Base-by-base conservation (phyloP, 2,888 invertebrate genomes). In the Micropterix aruncella region DNA sequence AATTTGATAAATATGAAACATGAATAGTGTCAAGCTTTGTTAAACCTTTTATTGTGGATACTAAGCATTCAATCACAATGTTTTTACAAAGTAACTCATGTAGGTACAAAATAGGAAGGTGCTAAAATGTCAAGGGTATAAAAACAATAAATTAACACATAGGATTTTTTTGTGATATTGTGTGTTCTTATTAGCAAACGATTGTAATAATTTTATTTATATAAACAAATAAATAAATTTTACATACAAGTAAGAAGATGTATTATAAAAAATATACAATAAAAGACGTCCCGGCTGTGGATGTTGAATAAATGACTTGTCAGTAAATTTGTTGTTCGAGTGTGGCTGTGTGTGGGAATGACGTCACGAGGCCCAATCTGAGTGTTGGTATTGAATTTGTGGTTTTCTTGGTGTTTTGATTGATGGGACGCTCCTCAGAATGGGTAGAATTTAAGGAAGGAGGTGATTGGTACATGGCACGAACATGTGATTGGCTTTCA, bases 401-500 rank as follows among this genome's bases (percentile, higher is more conserved):
- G n/a, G 14, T 27, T 39, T 43, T 44, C 37, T n/a, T 27, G 7
- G 19, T 19, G 27, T 40, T 40, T 40, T 44, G 9, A n/a, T 2
- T 12, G 61, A 54, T 63, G 62, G 59, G 60, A 58, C 55, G n/a
- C n/a, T n/a, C n/a, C n/a, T n/a, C n/a, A n/a, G n/a, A n/a, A 39
- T 40, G 42, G 47, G 47, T 44, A 43, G 45, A 46, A 45, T 43
- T 27, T 39, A 43, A 39, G 46, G 44, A 46, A 45, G 47, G 39
- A 40, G 44, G 41, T 41, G 46, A 43, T 46, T 37, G 38, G 40
- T 37, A 38, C 42, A 43, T 18, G 41, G n/a, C n/a, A n/a, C n/a
- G n/a, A n/a, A n/a, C n/a, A n/a, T n/a, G n/a, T n/a, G n/a, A n/a
- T n/a, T n/a, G n/a, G n/a, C n/a, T n/a, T n/a, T n/a, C n/a, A n/a